Conservation (phyloP, 2,797 vertebrate species). For the Natrix natrix region DNA sequence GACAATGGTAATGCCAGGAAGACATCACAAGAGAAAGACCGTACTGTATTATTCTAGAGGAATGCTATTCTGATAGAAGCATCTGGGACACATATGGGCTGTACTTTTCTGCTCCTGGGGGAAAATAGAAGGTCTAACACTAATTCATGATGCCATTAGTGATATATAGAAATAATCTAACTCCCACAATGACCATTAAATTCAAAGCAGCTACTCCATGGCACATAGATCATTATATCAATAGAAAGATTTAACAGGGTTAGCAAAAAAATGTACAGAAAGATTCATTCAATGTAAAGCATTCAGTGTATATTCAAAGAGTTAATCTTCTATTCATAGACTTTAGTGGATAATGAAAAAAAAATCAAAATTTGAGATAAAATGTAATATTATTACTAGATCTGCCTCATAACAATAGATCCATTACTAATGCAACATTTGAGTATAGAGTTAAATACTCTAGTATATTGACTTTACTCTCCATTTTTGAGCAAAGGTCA, state of each 20-base stretch:
- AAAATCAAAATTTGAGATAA: background rate
- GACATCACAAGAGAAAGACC: background rate
- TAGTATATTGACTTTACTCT: background rate
- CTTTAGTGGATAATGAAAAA: background rate
- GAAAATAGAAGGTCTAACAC: background rate
- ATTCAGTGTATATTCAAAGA: background rate
- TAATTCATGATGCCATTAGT: background rate
- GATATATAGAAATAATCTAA: background rate
- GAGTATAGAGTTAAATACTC: background rate
- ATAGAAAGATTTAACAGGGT: background rate
- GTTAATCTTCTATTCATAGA: background rate
- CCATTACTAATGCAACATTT: background rate
- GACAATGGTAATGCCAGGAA: background rate
- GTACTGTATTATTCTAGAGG: background rate
- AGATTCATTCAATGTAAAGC: background rate
- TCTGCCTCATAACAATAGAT: background rate
- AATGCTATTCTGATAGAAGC: background rate
- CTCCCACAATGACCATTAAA: background rate
- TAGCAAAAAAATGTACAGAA: background rate
- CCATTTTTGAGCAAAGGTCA: too few species aligned
- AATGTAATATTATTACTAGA: background rate
- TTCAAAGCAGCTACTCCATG: background rate
- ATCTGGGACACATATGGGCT: background rate
- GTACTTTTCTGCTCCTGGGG: background rate
- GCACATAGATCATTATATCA: background rate